Conservation (phyloP, 2,113 vertebrate species). For the Sorex araneus region DNA sequence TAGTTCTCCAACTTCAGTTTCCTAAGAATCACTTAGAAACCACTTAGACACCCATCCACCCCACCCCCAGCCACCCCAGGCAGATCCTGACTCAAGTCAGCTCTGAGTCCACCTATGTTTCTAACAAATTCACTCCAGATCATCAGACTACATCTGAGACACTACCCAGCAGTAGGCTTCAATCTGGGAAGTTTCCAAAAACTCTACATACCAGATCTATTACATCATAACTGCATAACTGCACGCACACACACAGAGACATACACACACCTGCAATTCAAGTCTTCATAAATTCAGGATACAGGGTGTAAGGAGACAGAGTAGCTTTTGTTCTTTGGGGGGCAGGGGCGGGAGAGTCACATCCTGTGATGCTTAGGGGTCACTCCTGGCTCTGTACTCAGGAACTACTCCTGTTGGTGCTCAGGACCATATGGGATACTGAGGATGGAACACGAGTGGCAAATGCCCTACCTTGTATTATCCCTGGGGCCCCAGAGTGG, state of each 20-base stretch:
- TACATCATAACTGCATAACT: background rate
- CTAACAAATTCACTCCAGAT: background rate
- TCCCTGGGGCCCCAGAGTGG: too few species aligned
- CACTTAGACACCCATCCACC: background rate
- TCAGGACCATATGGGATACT: too few species aligned
- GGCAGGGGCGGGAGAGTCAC: too few species aligned
- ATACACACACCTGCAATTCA: background rate
- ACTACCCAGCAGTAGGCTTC: background rate
- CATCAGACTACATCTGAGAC: background rate
- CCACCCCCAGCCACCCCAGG: background rate
- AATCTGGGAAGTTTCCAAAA: background rate
- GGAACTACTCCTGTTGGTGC: too few species aligned
- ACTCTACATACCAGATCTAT: background rate
- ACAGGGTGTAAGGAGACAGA: background rate
- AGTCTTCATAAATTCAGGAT: conserved; percentile 5
- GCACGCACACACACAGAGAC: background rate
- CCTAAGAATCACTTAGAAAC: background rate
- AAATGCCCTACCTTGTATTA: too few species aligned
- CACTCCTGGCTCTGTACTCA: too few species aligned
- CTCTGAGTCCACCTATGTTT: background rate
- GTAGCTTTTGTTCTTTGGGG: too few species aligned
- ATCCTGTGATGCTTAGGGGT: too few species aligned
- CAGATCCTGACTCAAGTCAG: background rate
- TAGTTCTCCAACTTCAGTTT: background rate
- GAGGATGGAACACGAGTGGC: too few species aligned